A percentile compares a stretch with the other conserved stretches of the same genome.
These are phyloP conservation scores for Venusia cambrica DNA, from an alignment of 2,888 invertebrate genomes.

Conservation along the genomic window DNA sequence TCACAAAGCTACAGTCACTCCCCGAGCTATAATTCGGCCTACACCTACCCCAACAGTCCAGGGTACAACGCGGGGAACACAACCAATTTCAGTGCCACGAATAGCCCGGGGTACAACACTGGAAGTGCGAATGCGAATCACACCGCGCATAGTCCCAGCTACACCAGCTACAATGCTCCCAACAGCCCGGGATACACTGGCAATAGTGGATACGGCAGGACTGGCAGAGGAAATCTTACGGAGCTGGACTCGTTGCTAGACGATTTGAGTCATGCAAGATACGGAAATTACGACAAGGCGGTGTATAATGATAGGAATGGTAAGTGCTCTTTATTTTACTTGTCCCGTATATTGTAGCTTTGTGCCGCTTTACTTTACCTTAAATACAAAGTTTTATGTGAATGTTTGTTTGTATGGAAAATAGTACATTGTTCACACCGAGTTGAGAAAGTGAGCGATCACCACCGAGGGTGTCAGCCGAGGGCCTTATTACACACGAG, in stretches of 20 bases:
- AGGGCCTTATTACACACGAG: no score
- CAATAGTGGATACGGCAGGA: constrained; percentile 50
- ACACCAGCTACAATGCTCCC: constrained; percentile 5
- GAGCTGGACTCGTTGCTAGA: constrained; percentile 95
- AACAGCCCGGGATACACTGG: constrained; percentile 12
- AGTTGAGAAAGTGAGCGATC: no score
- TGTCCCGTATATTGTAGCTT: no score
- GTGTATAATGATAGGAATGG: constrained; percentile 57
- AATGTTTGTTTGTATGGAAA: no score
- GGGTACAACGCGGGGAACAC: constrained; percentile 11
- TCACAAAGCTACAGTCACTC: constrained; percentile 45
- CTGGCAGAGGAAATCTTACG: constrained; percentile 86
- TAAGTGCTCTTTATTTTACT: constrained; percentile 36
- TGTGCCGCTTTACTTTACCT: no score
- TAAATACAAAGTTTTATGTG: no score
- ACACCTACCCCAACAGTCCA: constrained; percentile 15
- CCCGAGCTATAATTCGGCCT: constrained; percentile 40
- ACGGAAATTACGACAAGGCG: constrained; percentile 65
- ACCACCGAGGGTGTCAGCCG: no score
- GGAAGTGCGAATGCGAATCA: constrained; percentile 7
- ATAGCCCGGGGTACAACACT: constrained; percentile 5
- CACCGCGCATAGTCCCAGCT: constrained; percentile 19
- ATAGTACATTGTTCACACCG: no score
- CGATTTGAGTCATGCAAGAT: constrained; percentile 91
- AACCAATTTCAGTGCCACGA: constrained; percentile 23